phyloP scores from a whole-genome alignment of 2,113 vertebrate species.

The Ageneiosus marmoratus region DNA sequence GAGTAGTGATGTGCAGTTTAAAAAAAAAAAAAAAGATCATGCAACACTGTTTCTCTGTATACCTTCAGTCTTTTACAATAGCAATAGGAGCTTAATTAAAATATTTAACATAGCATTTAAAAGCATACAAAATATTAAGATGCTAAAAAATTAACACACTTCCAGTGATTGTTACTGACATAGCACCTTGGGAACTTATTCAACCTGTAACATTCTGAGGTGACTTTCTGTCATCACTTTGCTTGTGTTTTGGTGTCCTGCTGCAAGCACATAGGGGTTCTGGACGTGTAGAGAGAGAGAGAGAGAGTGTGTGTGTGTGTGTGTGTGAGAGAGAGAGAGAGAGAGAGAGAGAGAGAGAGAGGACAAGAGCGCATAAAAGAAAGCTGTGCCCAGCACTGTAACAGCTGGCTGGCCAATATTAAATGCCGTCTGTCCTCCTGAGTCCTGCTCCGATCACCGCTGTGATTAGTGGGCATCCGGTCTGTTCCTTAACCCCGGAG shows the following conservation, averaged over 20 bases:
- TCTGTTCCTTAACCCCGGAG: conserved; percentile 46
- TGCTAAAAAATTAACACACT: not conserved
- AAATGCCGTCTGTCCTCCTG: conserved; percentile 50
- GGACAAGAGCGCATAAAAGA: not conserved
- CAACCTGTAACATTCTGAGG: conserved; percentile 39
- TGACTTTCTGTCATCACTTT: conserved; percentile 36
- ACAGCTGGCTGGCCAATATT: conserved; percentile 55
- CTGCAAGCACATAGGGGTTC: conserved; percentile 37
- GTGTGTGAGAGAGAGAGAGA: conserved; percentile 21
- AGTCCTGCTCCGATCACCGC: conserved; percentile 50
- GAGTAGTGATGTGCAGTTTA: not conserved
- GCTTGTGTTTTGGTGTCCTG: conserved; percentile 34
- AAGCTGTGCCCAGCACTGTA: conserved; percentile 47
- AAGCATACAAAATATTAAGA: not conserved
- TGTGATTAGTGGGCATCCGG: conserved; percentile 53
- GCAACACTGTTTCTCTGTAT: not conserved
- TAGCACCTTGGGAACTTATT: conserved; percentile 11
- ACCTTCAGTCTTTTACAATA: not conserved
- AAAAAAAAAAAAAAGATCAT: not conserved
- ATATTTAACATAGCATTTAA: not conserved
- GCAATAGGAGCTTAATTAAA: not conserved
- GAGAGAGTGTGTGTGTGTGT: conserved; percentile 23
- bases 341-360: not conserved
- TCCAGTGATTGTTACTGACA: conserved; percentile 5
- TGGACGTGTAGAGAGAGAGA: not conserved